Conservation (phyloP, 2,113 vertebrate genomes). For the Dascyllus trimaculatus region DNA sequence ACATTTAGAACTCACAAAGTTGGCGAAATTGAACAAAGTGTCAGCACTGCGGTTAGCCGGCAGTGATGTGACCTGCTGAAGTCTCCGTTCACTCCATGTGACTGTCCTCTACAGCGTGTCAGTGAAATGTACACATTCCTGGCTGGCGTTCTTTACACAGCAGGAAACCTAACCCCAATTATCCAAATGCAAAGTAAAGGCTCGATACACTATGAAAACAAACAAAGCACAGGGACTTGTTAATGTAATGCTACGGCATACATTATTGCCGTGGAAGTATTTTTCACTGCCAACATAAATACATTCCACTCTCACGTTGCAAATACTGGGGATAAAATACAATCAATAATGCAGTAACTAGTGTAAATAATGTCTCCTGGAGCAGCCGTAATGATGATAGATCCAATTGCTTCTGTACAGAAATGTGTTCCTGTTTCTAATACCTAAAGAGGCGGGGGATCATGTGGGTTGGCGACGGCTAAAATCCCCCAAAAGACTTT, state of each 20-base stretch:
- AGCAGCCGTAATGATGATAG: constrained; percentile 56
- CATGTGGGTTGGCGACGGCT: constrained; percentile 1
- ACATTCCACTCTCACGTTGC: constrained; percentile 64
- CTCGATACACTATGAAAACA: constrained; percentile 80
- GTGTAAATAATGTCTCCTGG: constrained; percentile 58
- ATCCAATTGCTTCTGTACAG: constrained; percentile 73
- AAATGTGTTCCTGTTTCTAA: constrained; percentile 56
- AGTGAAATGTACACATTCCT: constrained; percentile 62
- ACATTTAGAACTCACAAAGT: background rate
- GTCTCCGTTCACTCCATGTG: constrained; percentile 16
- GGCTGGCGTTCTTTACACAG: constrained; percentile 68
- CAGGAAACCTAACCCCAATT: constrained; percentile 80
- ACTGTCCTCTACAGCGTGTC: constrained; percentile 29
- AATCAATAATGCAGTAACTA: constrained; percentile 70
- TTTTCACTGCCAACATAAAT: constrained; percentile 73
- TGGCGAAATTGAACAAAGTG: background rate
- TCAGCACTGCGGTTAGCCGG: constrained; percentile 6
- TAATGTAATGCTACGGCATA: constrained; percentile 76
- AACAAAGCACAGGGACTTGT: constrained; percentile 76
- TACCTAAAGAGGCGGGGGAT: constrained; percentile 28
- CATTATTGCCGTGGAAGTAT: constrained; percentile 71
- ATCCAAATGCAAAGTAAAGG: constrained; percentile 78
- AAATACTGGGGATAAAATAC: constrained; percentile 63
- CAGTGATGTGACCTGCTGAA: background rate
- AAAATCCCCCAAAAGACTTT: constrained; percentile 18